Evolutionary conservation across 2,888 invertebrate species (phyloP).

Genomic region (Drosophila phalerata): DNA sequence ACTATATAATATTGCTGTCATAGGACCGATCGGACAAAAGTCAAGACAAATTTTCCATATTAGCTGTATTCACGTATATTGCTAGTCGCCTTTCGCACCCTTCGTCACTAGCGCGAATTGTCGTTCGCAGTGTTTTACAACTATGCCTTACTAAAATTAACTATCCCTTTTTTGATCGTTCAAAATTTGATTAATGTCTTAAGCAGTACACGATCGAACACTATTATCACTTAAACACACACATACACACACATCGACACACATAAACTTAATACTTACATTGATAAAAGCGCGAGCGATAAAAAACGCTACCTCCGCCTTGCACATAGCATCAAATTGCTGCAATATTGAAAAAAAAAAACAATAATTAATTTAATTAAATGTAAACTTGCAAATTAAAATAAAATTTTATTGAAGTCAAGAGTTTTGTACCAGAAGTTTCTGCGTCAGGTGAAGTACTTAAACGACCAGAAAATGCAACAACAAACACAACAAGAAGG

Average conservation of each 20-base stretch:
- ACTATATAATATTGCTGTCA: no score
- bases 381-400: conserved; percentile 1
- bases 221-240: neutral
- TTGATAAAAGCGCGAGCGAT: conserved; percentile 90
- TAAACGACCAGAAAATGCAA: conserved; percentile 22
- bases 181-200: neutral
- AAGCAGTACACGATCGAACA: neutral
- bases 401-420: neutral
- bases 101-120: no score
- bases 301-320: conserved; percentile 92
- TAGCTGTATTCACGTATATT: no score
- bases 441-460: conserved; percentile 16
- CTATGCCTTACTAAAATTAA: no score
- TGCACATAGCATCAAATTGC: conserved; percentile 92
- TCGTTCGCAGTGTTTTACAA: no score
- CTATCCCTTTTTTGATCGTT: neutral
- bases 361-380: conserved; percentile 18
- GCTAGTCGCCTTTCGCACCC: no score
- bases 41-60: no score
- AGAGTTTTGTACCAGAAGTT: conserved; percentile 1
- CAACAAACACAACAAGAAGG: neutral
- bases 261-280: conserved; percentile 87
- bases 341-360: conserved; percentile 81
- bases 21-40: no score
- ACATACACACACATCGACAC: neutral